Conservation (phyloP, 2,888 invertebrate species). For the Laspeyria flexula region DNA sequence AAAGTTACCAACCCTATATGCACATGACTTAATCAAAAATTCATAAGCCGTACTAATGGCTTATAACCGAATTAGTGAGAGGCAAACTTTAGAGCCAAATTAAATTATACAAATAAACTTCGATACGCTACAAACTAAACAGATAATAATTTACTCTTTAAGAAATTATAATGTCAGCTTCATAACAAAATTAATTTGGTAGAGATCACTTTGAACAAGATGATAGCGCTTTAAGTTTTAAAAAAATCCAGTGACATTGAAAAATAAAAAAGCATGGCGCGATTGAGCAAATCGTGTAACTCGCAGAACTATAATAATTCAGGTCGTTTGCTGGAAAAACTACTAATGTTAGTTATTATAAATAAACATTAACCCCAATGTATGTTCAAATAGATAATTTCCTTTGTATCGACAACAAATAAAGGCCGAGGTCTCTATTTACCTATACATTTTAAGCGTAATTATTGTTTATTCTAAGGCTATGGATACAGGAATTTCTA, state of each 20-base stretch:
- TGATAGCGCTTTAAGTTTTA: no score
- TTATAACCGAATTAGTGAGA: conserved; percentile 24
- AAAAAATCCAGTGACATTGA: no score
- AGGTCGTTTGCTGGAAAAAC: no score
- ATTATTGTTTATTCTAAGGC: conserved; percentile 57
- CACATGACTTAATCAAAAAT: conserved; percentile 38
- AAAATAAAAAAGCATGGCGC: no score
- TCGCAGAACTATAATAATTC: no score
- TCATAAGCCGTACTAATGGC: conserved; percentile 31
- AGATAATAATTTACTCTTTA: no score
- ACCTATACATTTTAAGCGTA: conserved; percentile 35
- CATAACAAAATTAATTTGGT: no score
- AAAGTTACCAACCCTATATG: conserved; percentile 18
- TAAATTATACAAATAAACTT: conserved; percentile 1
- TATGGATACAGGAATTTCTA: conserved; percentile 60
- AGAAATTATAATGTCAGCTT: no score
- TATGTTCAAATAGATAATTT: conserved; percentile 30
- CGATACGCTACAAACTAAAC: conserved; percentile 1
- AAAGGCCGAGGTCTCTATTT: conserved; percentile 32
- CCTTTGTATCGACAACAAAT: conserved; percentile 22
- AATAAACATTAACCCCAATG: conserved; percentile 21
- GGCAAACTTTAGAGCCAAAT: neutral
- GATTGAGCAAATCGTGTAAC: no score
- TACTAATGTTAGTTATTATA: neutral
- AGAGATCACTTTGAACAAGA: no score